phyloP scores from a whole-genome alignment of 2,113 vertebrate genomes.

The Zeus faber region DNA sequence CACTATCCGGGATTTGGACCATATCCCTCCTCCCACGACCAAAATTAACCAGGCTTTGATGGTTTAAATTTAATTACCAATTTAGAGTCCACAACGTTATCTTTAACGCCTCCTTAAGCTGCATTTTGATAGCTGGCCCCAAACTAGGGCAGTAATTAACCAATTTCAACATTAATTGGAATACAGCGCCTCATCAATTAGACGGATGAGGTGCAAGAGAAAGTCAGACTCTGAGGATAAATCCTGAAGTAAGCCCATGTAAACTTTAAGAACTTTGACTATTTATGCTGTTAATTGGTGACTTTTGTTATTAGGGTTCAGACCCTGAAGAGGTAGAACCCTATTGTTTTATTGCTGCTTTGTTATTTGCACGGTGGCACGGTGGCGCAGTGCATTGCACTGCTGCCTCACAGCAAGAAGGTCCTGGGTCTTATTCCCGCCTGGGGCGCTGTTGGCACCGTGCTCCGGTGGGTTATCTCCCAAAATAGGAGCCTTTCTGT shows the following conservation, averaged over 20 bases:
- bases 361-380: no score
- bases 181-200: conserved; percentile 53
- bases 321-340: no score
- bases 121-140: conserved; percentile 29
- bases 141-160: conserved; percentile 50
- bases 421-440: no score
- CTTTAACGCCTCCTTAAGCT: conserved; percentile 55
- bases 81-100: conserved; percentile 60
- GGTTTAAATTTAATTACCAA: conserved; percentile 68
- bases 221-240: conserved; percentile 32
- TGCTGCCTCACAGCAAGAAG: no score
- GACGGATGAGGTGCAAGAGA: conserved; percentile 29
- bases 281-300: conserved; percentile 55
- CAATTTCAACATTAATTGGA: conserved; percentile 51
- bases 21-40: conserved; percentile 47
- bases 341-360: no score
- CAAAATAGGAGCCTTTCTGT: no score
- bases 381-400: no score
- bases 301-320: no score
- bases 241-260: conserved; percentile 50
- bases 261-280: conserved; percentile 45
- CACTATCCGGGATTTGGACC: conserved; percentile 61
- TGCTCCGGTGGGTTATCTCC: no score
- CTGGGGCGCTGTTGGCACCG: no score
- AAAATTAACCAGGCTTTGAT: conserved; percentile 64